Percentiles rank a stretch among this genome's conserved stretches.
Conservation (phyloP, 2,888 invertebrate species). For the Liopterus haemorrhoidalis region DNA sequence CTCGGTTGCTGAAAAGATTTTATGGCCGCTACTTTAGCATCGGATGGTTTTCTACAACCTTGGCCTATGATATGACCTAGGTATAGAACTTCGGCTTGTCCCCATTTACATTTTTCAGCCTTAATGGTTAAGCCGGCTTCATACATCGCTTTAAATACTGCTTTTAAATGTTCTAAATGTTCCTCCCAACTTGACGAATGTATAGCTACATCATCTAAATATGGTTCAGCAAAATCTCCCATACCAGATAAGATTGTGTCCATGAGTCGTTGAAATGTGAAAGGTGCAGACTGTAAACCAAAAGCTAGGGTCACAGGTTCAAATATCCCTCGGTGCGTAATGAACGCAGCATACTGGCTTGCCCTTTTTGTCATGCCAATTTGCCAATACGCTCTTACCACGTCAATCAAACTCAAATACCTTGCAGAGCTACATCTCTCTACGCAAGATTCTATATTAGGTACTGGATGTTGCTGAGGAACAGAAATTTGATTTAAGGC, state of each 20-base stretch:
- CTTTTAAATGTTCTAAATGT: constrained; percentile 5
- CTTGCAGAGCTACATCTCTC: constrained; percentile 4
- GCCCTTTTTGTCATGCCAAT: constrained; percentile 7
- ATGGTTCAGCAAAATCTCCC: constrained; percentile 3
- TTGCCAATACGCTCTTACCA: constrained; percentile 10
- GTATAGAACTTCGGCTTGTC: not conserved
- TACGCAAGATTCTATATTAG: constrained; percentile 6
- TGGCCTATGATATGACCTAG: constrained; percentile 8
- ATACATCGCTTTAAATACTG: constrained; percentile 2
- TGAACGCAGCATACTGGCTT: not conserved
- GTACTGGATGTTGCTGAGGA: constrained; percentile 12
- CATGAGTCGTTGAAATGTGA: not conserved
- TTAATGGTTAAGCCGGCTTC: constrained; percentile 6
- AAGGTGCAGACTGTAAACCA: constrained; percentile 3
- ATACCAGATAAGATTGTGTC: constrained; percentile 1
- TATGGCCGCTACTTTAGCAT: constrained; percentile 7
- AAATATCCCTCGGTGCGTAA: constrained; percentile 3
- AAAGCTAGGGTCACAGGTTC: constrained; percentile 7
- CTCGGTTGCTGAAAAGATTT: constrained; percentile 1
- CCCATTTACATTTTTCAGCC: constrained; percentile 11
- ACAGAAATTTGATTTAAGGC: constrained; percentile 7
- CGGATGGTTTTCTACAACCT: constrained; percentile 7
- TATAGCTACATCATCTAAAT: constrained; percentile 7
- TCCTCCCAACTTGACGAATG: constrained; percentile 6
- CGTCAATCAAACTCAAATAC: constrained; percentile 7